phyloP scores from a whole-genome alignment of 2,113 vertebrate genomes.

The Halcyon malimbica region DNA sequence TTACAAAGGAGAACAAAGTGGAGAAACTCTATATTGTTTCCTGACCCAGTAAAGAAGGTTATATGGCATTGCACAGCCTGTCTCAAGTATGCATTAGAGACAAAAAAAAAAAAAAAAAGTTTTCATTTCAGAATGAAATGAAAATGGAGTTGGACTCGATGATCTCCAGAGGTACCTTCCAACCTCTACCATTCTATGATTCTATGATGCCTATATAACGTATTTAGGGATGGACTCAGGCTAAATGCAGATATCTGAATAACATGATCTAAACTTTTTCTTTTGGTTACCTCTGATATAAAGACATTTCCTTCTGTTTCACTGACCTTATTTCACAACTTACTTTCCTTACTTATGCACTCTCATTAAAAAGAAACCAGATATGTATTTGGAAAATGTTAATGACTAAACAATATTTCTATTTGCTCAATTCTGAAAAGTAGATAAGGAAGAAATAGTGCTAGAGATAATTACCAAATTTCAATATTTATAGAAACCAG shows the following conservation, averaged over 20 bases:
- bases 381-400: neutral
- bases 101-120: neutral
- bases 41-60: neutral
- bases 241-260: neutral
- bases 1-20: neutral
- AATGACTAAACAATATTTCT: constrained; percentile 49
- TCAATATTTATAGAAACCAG: constrained; percentile 70
- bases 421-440: constrained; percentile 29
- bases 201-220: no score
- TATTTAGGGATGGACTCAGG: neutral
- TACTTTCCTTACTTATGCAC: neutral
- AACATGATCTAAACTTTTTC: neutral
- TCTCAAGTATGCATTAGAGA: neutral
- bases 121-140: neutral
- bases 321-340: constrained; percentile 18
- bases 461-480: constrained; percentile 63
- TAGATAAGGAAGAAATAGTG: constrained; percentile 63
- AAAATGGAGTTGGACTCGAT: neutral
- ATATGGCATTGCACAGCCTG: neutral
- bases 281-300: neutral
- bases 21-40: neutral
- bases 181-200: no score
- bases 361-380: constrained; percentile 40
- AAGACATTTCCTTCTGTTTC: neutral
- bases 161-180: neutral